Evolutionary conservation across 2,113 vertebrate genomes (phyloP).

Genomic region (Paracanthobrama guichenoti): DNA sequence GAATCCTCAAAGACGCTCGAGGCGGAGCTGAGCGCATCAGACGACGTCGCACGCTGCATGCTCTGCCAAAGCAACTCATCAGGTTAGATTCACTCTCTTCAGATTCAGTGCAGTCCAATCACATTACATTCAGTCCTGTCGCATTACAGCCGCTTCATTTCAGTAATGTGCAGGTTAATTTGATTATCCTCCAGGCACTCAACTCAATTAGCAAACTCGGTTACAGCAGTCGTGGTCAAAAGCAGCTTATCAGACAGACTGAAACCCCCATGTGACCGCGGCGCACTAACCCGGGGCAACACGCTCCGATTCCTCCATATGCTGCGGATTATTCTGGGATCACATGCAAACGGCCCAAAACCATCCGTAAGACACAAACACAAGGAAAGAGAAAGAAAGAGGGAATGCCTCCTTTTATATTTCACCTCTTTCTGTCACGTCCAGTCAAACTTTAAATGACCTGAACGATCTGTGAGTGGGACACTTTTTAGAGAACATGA

Average conservation of each 20-base stretch:
- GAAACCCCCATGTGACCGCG: background rate
- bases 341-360: background rate
- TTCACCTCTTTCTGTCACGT: background rate
- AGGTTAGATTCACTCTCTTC: background rate
- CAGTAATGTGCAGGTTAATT: background rate
- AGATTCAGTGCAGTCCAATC: background rate
- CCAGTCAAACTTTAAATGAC: background rate
- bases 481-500: no score
- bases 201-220: constrained; percentile 27
- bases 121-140: background rate
- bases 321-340: constrained; percentile 10
- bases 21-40: constrained; percentile 66
- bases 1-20: constrained; percentile 45
- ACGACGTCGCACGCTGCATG: constrained; percentile 71
- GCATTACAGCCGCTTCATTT: no score
- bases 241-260: constrained; percentile 29
- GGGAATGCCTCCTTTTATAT: background rate
- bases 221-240: background rate
- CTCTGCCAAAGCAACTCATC: constrained; percentile 54
- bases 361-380: background rate
- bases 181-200: background rate
- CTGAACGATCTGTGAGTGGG: background rate
- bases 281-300: no score
- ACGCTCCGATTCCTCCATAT: background rate
- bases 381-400: background rate